Evolutionary conservation across 2,113 vertebrate species (phyloP), one percentile per base, ranked within the genome.

Genomic region (Phyllostomus discolor): DNA sequence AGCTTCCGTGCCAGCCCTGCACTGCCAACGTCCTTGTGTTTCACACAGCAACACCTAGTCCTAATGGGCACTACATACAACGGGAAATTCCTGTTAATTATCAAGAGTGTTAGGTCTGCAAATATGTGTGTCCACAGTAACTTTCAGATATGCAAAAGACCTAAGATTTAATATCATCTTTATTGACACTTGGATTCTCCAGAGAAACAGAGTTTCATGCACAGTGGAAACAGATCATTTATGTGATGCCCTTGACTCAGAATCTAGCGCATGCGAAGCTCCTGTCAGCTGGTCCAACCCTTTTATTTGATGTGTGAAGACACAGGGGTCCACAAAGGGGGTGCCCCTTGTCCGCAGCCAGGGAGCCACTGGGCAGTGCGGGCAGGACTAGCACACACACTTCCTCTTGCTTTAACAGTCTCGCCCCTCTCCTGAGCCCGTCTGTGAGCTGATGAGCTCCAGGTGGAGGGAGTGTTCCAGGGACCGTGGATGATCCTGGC

Each of bases 141-240:
- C n/a, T 20, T 93, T 89, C 67, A 93, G 79, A 89, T 38, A 46
- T 66, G 91, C 28, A 86, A 72, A 93, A 89, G 50, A 75, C 15
- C 43, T 57, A 52, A 81, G 57, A 73, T 67, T 64, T 67, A 94
- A 73, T 87, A 62, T 26, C 59, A 70, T 91, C 41, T 46, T 93
- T 90, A 52, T 41, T 78, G 88, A 76, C 33, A 38, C 43, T 75
- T 20, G n/a, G 81, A 20, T 72, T 95, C 52, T 88, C 52, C 57
- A 76, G 64, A 91, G 78, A 89, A 88, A 88, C 59, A 57, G 50
- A 57, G 64, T 12, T 69, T 16, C 17, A 35, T 50, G 48, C 5
- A 85, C 35, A 73, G 19, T 28, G 24, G 35, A 85, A 76, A 76
- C 24, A 48, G 35, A 28, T 69, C 4, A 33, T 19, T 83, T 78